Evolutionary conservation across 1,140 invertebrate genomes (phyloP).

Genomic region (Bombus soroeensis): DNA sequence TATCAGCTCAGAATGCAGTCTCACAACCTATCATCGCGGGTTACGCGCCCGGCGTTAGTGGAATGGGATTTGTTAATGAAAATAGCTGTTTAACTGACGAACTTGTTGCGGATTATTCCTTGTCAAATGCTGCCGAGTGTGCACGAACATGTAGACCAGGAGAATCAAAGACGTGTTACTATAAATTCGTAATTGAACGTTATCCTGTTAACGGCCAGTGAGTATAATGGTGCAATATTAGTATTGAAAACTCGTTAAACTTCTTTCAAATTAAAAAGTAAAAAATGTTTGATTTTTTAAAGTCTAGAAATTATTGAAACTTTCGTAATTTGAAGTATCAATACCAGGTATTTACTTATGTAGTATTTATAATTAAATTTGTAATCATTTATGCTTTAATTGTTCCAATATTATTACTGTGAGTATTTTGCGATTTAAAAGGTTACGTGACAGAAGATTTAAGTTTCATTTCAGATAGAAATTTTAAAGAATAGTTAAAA

Average conservation of each 20-base stretch:
- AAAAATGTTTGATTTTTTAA: not conserved
- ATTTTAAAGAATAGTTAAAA: no score
- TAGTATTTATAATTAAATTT: not conserved
- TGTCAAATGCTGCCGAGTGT: conserved; percentile 65
- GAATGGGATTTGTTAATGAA: not conserved
- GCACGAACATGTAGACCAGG: conserved; percentile 73
- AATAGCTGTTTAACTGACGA: not conserved
- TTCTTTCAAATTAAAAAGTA: not conserved
- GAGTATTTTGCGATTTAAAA: not conserved
- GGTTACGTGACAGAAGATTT: not conserved
- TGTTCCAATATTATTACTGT: not conserved
- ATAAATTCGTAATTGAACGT: conserved; percentile 81
- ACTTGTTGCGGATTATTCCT: not conserved
- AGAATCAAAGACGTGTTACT: conserved; percentile 76
- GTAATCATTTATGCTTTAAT: not conserved
- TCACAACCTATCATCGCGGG: not conserved
- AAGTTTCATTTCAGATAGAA: not conserved
- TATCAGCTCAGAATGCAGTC: not conserved
- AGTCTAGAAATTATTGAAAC: not conserved
- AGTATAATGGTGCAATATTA: not conserved
- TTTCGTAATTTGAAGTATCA: not conserved
- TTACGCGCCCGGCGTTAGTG: conserved; percentile 9
- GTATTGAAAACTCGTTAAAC: not conserved
- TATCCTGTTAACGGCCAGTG: conserved; percentile 78
- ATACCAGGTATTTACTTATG: not conserved